Conservation (phyloP, 2,113 vertebrate species). For the Brevimyrus niger region DNA sequence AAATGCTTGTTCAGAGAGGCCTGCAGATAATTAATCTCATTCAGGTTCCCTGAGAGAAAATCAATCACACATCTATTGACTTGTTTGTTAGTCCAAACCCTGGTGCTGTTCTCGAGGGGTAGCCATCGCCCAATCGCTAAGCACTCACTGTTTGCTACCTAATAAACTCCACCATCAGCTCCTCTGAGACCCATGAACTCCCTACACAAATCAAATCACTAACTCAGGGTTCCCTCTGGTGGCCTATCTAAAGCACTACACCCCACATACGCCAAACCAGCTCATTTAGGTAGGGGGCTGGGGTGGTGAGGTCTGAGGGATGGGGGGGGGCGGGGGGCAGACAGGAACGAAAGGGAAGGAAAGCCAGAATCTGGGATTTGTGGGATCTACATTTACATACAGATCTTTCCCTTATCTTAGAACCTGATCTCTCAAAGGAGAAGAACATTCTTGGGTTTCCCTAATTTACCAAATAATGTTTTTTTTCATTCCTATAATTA, state of each 20-base stretch:
- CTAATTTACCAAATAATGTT: background rate
- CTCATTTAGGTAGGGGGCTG: background rate
- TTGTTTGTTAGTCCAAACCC: constrained; percentile 9
- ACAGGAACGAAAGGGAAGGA: background rate
- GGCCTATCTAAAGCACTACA: constrained; percentile 30
- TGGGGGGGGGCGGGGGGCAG: background rate
- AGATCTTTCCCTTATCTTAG: background rate
- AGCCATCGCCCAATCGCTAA: constrained; percentile 6
- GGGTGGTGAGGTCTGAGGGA: background rate
- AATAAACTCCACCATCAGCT: constrained; percentile 19
- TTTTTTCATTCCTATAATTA: background rate
- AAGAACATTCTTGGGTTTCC: background rate
- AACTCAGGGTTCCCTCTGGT: constrained; percentile 33
- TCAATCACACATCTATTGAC: constrained; percentile 27
- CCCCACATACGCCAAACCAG: background rate
- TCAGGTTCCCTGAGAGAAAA: constrained; percentile 25
- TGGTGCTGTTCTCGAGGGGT: background rate
- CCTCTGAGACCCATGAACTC: background rate
- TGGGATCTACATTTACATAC: background rate
- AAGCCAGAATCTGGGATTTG: background rate
- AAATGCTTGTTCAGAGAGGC: background rate
- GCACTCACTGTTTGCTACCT: constrained; percentile 22
- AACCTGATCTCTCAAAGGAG: background rate
- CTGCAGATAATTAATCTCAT: constrained; percentile 25
- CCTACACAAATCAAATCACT: background rate